Percentiles rank a stretch among this genome's conserved stretches.
phyloP scores from a whole-genome alignment of 2,888 invertebrate species.

The Phyllotreta cruciferae region DNA sequence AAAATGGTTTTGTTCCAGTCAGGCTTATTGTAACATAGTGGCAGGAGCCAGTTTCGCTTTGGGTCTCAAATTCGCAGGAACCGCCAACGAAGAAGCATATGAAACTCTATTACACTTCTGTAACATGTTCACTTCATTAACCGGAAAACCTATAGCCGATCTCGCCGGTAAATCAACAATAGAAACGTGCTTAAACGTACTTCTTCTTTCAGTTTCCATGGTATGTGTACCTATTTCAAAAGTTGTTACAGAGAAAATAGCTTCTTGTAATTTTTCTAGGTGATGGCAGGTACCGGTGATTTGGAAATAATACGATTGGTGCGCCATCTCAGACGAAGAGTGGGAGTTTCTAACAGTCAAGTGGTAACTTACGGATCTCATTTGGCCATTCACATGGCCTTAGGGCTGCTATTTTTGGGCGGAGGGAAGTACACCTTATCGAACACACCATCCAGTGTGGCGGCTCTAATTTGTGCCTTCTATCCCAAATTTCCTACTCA shows the following conservation, averaged over 20 bases:
- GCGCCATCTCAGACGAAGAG: slow-evolving; percentile 81
- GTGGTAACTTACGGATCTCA: slow-evolving; percentile 89
- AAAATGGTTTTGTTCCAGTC: slow-evolving; percentile 64
- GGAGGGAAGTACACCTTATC: slow-evolving; percentile 88
- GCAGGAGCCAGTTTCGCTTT: slow-evolving; percentile 94
- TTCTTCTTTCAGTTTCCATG: slow-evolving; percentile 81
- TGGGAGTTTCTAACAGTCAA: slow-evolving; percentile 72
- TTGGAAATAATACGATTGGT: slow-evolving; percentile 81
- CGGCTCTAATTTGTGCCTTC: slow-evolving; percentile 89
- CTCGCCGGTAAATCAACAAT: slow-evolving; percentile 89
- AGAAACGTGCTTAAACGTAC: slow-evolving; percentile 86
- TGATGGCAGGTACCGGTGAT: slow-evolving; percentile 96
- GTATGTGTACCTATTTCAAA: slow-evolving; percentile 57
- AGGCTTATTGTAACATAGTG: slow-evolving; percentile 95
- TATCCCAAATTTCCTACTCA: slow-evolving; percentile 98
- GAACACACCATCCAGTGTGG: slow-evolving; percentile 84
- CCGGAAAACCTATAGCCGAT: slow-evolving; percentile 78
- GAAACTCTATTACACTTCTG: slow-evolving; percentile 78
- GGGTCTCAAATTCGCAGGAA: slow-evolving; percentile 93
- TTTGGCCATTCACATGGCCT: slow-evolving; percentile 93
- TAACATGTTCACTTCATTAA: slow-evolving; percentile 71
- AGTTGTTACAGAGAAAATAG: neutral
- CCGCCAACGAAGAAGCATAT: slow-evolving; percentile 82
- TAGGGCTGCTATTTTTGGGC: slow-evolving; percentile 92
- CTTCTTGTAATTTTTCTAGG: slow-evolving; percentile 58